These are phyloP conservation scores for Gymnosoma rotundatum DNA, from an alignment of 2,888 invertebrate species.

Conservation along the genomic window DNA sequence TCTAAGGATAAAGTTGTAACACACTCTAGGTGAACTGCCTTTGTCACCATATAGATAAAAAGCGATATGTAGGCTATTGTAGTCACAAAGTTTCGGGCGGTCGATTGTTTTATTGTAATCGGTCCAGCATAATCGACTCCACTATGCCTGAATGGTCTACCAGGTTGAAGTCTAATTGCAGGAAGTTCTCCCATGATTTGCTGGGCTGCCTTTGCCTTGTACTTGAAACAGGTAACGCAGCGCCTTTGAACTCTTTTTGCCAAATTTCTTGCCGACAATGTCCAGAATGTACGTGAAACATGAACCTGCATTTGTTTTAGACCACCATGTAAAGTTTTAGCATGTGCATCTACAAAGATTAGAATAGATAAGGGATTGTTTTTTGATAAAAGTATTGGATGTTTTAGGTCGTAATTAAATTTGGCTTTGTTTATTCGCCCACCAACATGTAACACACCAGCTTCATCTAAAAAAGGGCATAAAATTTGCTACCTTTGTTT, in stretches of 20 bases:
- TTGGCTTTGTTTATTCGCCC: too few species aligned
- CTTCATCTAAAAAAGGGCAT: too few species aligned
- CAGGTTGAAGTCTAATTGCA: too few species aligned
- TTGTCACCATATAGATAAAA: conserved; percentile 48
- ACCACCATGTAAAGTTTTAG: conserved; percentile 1
- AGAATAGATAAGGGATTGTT: conserved; percentile 15
- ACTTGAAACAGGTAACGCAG: too few species aligned
- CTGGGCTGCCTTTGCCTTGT: too few species aligned
- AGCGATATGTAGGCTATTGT: conserved; percentile 33
- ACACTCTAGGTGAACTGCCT: conserved; percentile 39
- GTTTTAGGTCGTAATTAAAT: too few species aligned
- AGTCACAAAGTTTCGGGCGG: neutral
- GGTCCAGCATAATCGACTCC: conserved; percentile 59
- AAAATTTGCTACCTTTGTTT: too few species aligned
- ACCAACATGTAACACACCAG: too few species aligned
- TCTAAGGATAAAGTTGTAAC: conserved; percentile 29
- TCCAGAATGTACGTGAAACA: too few species aligned
- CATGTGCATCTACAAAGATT: conserved; percentile 40
- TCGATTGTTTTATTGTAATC: conserved; percentile 45
- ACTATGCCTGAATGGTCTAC: conserved; percentile 25
- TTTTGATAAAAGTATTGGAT: conserved; percentile 50
- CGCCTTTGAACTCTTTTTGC: too few species aligned
- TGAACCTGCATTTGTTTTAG: too few species aligned
- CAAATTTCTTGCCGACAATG: too few species aligned
- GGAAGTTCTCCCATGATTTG: conserved; percentile 64